Base-by-base conservation (phyloP, 2,113 vertebrate species). In the Anser cygnoides region DNA sequence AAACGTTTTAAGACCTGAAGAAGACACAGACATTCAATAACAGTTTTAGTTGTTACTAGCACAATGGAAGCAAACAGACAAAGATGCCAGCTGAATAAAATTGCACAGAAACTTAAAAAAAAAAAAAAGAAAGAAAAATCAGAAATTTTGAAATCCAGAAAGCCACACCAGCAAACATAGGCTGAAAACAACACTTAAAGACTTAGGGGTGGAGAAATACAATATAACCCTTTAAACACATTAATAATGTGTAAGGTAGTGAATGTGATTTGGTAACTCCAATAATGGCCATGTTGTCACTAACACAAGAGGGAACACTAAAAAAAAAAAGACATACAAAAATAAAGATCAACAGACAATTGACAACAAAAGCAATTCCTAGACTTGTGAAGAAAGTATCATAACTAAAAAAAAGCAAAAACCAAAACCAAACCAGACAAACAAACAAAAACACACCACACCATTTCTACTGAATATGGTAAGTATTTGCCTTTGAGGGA, bases 211-310 rank as follows among this genome's bases (percentile, higher is more conserved):
- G 10, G 16, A 72, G n/a, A 81, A 78, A 93, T 23, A 58, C 15
- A 63, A 49, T 18, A 5, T 5, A 54, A 46, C n/a, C 52, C 11
- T 68, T 92, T 41, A 75, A 84, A 62, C 6, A 31, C 16, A 35
- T 35, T 73, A 84, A 39, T 11, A 20, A 61, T 22, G n/a, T 0
- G 0, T 44, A 39, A 1, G 3, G 22, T 23, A 57, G 81, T 35
- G 52, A 71, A 65, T 79, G 37, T n/a, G 12, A 70, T 65, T 78
- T 61, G 31, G 35, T 57, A 95, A 82, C 37, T 18, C n/a, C 37
- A 88, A 10, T 52, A 58, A 84, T 8, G 54, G 83, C 67, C 39
- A 39, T 44, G 15, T 9, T 49, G 13, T 49, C 52, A 39, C 6
- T 11, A 59, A 71, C 31, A 72, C 11, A 77, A 62, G 41, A 78